Conservation (phyloP, 2,797 vertebrate species). For the Oreortyx pictus region DNA sequence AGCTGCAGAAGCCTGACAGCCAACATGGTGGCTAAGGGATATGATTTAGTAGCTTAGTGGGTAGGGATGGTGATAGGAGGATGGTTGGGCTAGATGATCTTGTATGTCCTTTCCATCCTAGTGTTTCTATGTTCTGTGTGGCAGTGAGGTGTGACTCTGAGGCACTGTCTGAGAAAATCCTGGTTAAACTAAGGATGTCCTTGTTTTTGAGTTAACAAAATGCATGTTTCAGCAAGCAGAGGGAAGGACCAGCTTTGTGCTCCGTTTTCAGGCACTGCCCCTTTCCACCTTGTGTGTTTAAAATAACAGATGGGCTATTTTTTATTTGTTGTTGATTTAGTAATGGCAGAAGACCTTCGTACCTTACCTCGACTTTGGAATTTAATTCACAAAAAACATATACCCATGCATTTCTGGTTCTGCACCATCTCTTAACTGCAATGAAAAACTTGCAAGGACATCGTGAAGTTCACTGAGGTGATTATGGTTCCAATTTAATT, state of each 20-base stretch:
- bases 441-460: background rate
- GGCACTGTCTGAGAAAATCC: background rate
- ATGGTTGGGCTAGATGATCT: too few species aligned
- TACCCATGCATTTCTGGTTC: background rate
- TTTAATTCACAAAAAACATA: background rate
- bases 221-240: background rate
- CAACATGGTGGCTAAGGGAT: background rate
- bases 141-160: background rate
- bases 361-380: background rate
- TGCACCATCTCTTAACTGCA: background rate
- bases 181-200: background rate
- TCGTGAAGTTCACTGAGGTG: conserved; percentile 1
- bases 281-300: background rate
- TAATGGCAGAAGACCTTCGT: background rate
- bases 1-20: background rate
- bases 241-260: background rate
- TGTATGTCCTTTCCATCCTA: too few species aligned
- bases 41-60: too few species aligned
- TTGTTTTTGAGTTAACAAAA: background rate
- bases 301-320: background rate
- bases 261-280: background rate
- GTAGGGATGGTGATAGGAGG: too few species aligned
- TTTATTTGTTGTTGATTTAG: background rate
- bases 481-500: conserved; percentile 22
- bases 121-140: background rate